These are phyloP conservation scores for Corythaixoides concolor DNA, from an alignment of 2,113 vertebrate genomes.

Conservation along the genomic window DNA sequence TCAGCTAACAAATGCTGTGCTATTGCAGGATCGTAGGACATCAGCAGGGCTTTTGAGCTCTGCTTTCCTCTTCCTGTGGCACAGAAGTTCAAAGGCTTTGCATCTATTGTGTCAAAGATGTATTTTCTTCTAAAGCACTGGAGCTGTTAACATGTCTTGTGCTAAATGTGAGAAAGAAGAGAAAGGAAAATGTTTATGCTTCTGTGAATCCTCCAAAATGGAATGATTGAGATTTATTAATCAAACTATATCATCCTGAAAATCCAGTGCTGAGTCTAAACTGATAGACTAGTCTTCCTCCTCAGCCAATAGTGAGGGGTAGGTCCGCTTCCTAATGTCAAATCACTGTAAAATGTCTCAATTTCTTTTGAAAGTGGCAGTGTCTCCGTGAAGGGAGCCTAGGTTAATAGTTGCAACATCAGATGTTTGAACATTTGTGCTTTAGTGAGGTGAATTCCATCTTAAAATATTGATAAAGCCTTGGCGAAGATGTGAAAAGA, in stretches of 20 bases:
- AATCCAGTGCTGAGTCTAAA: background rate
- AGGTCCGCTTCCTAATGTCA: background rate
- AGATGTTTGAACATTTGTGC: background rate
- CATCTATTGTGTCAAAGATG: background rate
- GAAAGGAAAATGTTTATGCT: background rate
- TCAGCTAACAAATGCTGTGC: background rate
- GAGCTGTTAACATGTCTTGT: background rate
- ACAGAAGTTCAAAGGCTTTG: background rate
- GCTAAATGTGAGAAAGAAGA: background rate
- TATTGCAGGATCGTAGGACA: background rate
- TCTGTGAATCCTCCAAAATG: background rate
- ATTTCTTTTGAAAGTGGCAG: background rate
- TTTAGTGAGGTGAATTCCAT: background rate
- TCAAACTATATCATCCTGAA: background rate
- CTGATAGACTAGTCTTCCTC: background rate
- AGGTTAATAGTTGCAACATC: background rate
- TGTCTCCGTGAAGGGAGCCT: background rate
- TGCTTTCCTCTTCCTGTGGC: background rate
- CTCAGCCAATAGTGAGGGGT: accelerated
- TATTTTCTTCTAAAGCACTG: background rate
- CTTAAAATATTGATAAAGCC: background rate
- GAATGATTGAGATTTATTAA: background rate
- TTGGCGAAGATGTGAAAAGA: background rate
- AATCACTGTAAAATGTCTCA: background rate
- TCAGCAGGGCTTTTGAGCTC: background rate